Conservation (phyloP, 2,888 invertebrate genomes). For the Laothoe populi region DNA sequence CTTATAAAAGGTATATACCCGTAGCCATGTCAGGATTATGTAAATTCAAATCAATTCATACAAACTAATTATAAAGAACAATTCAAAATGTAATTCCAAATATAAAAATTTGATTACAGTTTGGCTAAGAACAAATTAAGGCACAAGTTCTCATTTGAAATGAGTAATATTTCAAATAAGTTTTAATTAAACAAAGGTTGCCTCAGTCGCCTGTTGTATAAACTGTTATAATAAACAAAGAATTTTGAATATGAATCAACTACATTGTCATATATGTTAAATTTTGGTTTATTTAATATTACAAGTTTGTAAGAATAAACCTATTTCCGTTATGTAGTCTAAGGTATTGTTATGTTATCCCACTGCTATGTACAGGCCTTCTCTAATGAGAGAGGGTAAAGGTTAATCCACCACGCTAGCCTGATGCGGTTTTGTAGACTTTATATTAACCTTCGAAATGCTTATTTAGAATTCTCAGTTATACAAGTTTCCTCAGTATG, state of each 20-base stretch:
- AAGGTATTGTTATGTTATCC: too few relatives aligned
- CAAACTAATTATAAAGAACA: constrained; percentile 13
- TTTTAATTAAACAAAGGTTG: constrained; percentile 24
- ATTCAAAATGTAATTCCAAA: neutral
- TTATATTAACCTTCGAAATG: too few relatives aligned
- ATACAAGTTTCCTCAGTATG: too few relatives aligned
- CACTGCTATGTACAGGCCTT: too few relatives aligned
- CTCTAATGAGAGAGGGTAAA: too few relatives aligned
- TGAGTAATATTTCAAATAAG: constrained; percentile 19
- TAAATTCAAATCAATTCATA: neutral
- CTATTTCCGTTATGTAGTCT: too few relatives aligned
- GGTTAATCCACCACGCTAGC: too few relatives aligned
- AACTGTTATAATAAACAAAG: constrained; percentile 21
- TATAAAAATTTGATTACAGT: constrained; percentile 17
- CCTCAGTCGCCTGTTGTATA: constrained; percentile 15
- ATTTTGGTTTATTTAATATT: neutral
- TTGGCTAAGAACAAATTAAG: constrained; percentile 22
- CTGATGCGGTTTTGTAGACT: too few relatives aligned
- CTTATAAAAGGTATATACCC: neutral
- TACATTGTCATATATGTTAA: neutral
- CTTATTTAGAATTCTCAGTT: too few relatives aligned
- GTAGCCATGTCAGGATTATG: neutral
- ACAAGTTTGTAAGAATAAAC: too few relatives aligned
- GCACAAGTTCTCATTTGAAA: constrained; percentile 22
- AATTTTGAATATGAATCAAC: neutral